phyloP scores from a whole-genome alignment of 1,140 invertebrate species.

The Dermatophagoides farinae region DNA sequence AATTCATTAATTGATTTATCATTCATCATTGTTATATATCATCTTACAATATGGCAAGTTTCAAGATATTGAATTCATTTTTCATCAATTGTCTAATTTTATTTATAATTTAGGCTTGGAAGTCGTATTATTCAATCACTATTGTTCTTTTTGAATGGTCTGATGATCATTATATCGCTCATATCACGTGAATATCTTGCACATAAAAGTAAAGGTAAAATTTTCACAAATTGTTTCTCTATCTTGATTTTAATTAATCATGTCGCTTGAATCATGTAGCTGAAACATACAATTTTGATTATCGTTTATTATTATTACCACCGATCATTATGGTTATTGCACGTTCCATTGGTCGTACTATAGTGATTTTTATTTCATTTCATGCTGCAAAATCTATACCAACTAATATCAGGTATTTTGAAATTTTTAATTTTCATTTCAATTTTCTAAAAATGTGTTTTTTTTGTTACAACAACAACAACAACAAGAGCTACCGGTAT shows the following conservation, averaged over 20 bases:
- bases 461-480: no score
- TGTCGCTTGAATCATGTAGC: not conserved
- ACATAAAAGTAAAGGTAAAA: not conserved
- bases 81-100: not conserved
- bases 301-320: constrained; percentile 11
- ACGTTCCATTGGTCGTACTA: not conserved
- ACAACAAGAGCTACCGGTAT: constrained; percentile 16
- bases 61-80: no score
- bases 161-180: constrained; percentile 12
- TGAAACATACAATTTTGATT: constrained; percentile 1
- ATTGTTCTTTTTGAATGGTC: constrained; percentile 7
- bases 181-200: constrained; percentile 7
- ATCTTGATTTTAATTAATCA: not conserved
- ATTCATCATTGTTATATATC: constrained; percentile 9
- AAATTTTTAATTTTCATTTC: not conserved
- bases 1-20: constrained; percentile 10
- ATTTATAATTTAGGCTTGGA: constrained; percentile 7
- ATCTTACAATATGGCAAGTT: constrained; percentile 11
- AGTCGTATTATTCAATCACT: constrained; percentile 6
- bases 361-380: constrained; percentile 11
- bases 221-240: not conserved
- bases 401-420: constrained; percentile 9
- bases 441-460: not conserved
- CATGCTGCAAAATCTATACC: constrained; percentile 18
- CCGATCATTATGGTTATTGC: constrained; percentile 9